Percentiles rank a stretch among this genome's conserved stretches.
These are phyloP conservation scores for Sphinx pinastri DNA, from an alignment of 2,888 invertebrate genomes.

Conservation along the genomic window DNA sequence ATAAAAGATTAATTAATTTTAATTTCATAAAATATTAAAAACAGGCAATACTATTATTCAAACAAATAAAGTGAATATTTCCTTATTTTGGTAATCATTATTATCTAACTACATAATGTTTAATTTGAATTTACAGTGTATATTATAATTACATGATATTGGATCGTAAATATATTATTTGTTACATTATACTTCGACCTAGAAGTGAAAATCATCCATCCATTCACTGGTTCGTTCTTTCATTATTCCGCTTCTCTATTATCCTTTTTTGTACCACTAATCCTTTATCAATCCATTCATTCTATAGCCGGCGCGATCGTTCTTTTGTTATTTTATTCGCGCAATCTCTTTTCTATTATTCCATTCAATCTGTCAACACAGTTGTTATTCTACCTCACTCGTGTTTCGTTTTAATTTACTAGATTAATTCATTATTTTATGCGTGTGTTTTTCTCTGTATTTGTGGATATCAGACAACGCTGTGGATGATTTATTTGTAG, in stretches of 20 bases:
- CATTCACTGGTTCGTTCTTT: background rate
- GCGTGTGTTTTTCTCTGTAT: background rate
- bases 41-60: no score
- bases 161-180: background rate
- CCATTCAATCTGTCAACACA: background rate
- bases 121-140: background rate
- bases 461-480: no score
- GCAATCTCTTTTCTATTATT: conserved; percentile 21
- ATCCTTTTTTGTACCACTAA: conserved; percentile 7
- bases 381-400: background rate
- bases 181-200: background rate
- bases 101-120: no score
- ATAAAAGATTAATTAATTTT: no score
- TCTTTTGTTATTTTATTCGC: conserved; percentile 12
- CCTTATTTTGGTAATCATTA: no score
- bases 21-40: no score
- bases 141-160: background rate
- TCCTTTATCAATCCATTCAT: conserved; percentile 16
- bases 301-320: background rate
- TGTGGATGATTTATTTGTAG: background rate
- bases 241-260: conserved; percentile 8
- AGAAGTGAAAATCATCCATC: background rate
- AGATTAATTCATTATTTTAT: background rate
- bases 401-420: conserved; percentile 14
- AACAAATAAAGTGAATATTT: no score